Base-by-base conservation (phyloP, 1,140 invertebrate genomes). In the Scylla paramamosain region DNA sequence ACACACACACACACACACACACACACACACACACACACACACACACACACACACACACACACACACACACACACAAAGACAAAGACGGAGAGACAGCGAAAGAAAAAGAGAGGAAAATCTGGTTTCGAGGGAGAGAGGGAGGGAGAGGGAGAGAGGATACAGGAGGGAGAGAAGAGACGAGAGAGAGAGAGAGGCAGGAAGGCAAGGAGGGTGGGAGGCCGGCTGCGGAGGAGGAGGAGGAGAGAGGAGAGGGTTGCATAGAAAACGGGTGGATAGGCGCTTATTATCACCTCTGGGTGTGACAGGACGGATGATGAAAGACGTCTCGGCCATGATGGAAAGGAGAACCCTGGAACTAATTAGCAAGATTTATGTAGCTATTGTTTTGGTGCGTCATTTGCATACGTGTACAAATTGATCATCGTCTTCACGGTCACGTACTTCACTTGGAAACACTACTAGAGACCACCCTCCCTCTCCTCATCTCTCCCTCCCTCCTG, bases 331-430 rank as follows among this genome's bases (percentile, higher is more conserved):
- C 86, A 95, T 95, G 94, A 95, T 95, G 94, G 94, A 95, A 95
- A 93, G 94, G 91, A 95, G 94, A 95, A 83, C 94, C 94, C 52
- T 95, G 94, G 94, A 95, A 95, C 94, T 95, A 95, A 95, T 95
- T 95, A 95, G 91, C 94, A 95, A 95, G 94, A 95, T 95, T 95
- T 95, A 95, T 95, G 94, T 92, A 82, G 91, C 91, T 93, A 95
- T 95, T 95, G 94, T 95, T 95, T 95, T 93, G 94, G 46, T 39
- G 86, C 87, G 94, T 95, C 94, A 95, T 95, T 95, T 95, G 94
- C 94, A 95, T 95, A 95, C 91, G 91, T 95, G 94, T 95, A 95
- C 94, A 95, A 95, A 95, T 95, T 95, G 94, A 95, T 95, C 94
- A 93, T 93, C 84, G 48, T 92, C 94, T 95, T 93, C 94, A 95